Conservation (phyloP, 2,888 invertebrate species). For the Onchidella celtica region DNA sequence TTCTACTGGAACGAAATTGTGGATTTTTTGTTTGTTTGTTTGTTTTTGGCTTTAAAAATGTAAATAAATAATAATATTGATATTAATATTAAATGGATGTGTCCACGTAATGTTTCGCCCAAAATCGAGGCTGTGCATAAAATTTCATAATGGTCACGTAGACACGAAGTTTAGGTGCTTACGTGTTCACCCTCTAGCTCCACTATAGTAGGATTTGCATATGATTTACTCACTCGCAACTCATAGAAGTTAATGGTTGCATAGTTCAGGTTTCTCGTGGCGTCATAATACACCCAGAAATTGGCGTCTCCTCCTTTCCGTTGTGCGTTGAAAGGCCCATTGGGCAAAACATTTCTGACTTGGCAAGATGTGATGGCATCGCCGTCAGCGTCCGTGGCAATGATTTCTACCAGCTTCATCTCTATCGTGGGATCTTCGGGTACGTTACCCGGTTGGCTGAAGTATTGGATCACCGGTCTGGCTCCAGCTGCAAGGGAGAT, state of each 20-base stretch:
- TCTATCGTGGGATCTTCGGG: constrained; percentile 6
- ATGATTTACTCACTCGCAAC: constrained; percentile 10
- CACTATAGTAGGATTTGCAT: too few species aligned
- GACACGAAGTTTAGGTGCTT: too few species aligned
- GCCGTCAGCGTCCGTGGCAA: background rate
- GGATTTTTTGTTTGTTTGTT: too few species aligned
- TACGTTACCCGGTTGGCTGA: background rate
- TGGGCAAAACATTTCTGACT: background rate
- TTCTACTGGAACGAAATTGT: too few species aligned
- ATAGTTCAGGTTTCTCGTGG: constrained; percentile 7
- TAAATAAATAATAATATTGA: too few species aligned
- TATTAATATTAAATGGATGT: too few species aligned
- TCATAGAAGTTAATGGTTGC: background rate
- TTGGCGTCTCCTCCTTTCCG: background rate
- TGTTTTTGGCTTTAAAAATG: too few species aligned
- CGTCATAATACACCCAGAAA: constrained; percentile 16
- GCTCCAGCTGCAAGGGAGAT: too few species aligned
- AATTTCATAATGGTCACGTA: too few species aligned
- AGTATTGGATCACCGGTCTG: background rate
- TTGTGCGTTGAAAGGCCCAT: constrained; percentile 4
- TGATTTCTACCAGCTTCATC: background rate
- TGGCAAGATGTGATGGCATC: background rate
- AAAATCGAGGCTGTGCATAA: too few species aligned
- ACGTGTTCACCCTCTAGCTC: too few species aligned
- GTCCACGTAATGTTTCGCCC: too few species aligned